These are phyloP conservation scores for Periophthalmus modestus DNA, from an alignment of 2,113 vertebrate genomes.

Conservation along the genomic window DNA sequence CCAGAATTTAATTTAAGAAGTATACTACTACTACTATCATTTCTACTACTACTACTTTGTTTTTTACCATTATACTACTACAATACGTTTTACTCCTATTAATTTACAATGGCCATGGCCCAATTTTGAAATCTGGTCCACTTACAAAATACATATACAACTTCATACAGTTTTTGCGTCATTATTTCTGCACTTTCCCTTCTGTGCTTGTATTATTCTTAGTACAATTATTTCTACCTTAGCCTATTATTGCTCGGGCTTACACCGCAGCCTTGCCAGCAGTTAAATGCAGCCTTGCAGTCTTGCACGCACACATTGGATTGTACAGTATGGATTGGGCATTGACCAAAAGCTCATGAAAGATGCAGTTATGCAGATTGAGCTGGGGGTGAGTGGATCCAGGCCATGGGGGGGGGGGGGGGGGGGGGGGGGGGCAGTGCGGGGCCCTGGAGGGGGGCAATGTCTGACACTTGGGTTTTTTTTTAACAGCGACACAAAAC, in stretches of 20 bases:
- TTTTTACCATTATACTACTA: too few relatives aligned
- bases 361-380: constrained; percentile 73
- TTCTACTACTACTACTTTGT: too few relatives aligned
- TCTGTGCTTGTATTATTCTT: background rate
- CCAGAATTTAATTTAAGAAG: too few relatives aligned
- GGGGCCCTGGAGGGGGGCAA: constrained; percentile 24
- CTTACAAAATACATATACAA: background rate
- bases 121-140: background rate
- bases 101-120: too few relatives aligned
- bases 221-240: background rate
- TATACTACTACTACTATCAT: too few relatives aligned
- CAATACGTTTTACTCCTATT: too few relatives aligned
- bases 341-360: constrained; percentile 69
- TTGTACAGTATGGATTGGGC: constrained; percentile 61
- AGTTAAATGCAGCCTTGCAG: constrained; percentile 20
- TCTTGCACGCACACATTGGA: constrained; percentile 24
- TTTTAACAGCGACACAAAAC: constrained; percentile 38
- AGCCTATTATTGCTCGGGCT: background rate
- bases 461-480: constrained; percentile 31
- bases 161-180: background rate
- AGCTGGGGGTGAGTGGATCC: constrained; percentile 48
- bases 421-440: background rate
- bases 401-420: constrained; percentile 38
- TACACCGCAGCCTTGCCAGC: background rate
- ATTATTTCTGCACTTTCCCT: background rate